These are phyloP conservation scores for Hymenopus coronatus DNA, from an alignment of 2,888 invertebrate genomes.

Conservation along the genomic window DNA sequence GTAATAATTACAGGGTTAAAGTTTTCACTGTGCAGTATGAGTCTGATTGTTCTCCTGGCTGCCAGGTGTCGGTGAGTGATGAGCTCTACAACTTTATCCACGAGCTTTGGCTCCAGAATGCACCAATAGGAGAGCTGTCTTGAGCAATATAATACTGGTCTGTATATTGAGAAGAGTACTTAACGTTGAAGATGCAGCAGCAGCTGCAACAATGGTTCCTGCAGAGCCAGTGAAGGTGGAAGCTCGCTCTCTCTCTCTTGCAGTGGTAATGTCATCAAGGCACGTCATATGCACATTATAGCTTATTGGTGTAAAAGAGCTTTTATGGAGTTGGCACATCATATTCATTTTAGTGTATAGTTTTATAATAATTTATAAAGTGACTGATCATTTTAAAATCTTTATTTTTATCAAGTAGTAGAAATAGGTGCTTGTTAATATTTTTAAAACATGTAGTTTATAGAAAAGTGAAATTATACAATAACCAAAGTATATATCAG, in stretches of 20 bases:
- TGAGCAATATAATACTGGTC: constrained; percentile 50
- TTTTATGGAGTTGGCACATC: not conserved
- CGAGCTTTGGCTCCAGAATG: constrained; percentile 93
- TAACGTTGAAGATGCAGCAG: not conserved
- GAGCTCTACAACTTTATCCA: constrained; percentile 92
- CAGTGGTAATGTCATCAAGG: not conserved
- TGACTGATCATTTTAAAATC: not conserved
- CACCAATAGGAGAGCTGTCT: constrained; percentile 94
- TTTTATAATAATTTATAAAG: not conserved
- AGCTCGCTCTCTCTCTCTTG: not conserved
- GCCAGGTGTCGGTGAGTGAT: constrained; percentile 86
- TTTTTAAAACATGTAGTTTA: not conserved
- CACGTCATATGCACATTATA: not conserved
- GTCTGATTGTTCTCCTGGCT: constrained; percentile 28
- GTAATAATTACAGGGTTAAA: not conserved
- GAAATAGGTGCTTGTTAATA: not conserved
- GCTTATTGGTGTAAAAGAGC: not conserved
- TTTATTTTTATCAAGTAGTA: not conserved
- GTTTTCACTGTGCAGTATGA: constrained; percentile 1
- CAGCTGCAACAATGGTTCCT: not conserved
- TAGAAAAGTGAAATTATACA: not conserved
- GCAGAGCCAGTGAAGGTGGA: not conserved
- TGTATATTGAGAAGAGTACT: not conserved
- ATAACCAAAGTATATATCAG: too few relatives aligned
- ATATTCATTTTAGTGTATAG: not conserved